phyloP scores from a whole-genome alignment of 2,888 invertebrate species.

The Nasonia oneida region DNA sequence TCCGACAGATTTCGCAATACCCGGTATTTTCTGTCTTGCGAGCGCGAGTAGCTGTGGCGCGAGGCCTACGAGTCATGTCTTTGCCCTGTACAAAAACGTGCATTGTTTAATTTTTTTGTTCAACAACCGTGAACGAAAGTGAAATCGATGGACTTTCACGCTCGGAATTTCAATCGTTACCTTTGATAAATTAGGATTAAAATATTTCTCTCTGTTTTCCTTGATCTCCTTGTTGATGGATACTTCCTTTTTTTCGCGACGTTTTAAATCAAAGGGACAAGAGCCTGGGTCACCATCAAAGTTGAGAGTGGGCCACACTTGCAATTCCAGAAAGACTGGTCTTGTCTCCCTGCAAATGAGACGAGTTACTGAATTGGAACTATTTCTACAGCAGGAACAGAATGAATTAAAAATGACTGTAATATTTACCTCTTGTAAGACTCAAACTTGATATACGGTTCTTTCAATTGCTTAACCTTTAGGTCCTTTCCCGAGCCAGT shows the following conservation, averaged over 20 bases:
- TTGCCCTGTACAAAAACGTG: slow-evolving; percentile 69
- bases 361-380: slow-evolving; percentile 22
- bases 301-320: slow-evolving; percentile 83
- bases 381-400: neutral
- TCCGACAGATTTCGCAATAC: slow-evolving; percentile 90
- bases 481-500: slow-evolving; percentile 66
- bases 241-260: slow-evolving; percentile 69
- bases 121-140: slow-evolving; percentile 3
- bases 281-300: slow-evolving; percentile 78
- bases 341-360: slow-evolving; percentile 79
- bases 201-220: slow-evolving; percentile 72
- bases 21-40: slow-evolving; percentile 80
- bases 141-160: neutral
- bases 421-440: slow-evolving; percentile 83
- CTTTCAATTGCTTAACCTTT: slow-evolving; percentile 83
- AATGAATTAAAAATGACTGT: neutral
- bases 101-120: neutral
- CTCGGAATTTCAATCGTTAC: slow-evolving; percentile 62
- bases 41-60: slow-evolving; percentile 75
- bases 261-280: slow-evolving; percentile 76
- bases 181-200: slow-evolving; percentile 71
- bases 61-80: slow-evolving; percentile 79
- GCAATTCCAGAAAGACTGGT: slow-evolving; percentile 84
- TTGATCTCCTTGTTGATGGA: slow-evolving; percentile 70
- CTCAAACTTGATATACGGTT: slow-evolving; percentile 88